Evolutionary conservation across 2,113 vertebrate species (phyloP), one percentile per base, ranked within the genome.

Genomic region (Sus scrofa): DNA sequence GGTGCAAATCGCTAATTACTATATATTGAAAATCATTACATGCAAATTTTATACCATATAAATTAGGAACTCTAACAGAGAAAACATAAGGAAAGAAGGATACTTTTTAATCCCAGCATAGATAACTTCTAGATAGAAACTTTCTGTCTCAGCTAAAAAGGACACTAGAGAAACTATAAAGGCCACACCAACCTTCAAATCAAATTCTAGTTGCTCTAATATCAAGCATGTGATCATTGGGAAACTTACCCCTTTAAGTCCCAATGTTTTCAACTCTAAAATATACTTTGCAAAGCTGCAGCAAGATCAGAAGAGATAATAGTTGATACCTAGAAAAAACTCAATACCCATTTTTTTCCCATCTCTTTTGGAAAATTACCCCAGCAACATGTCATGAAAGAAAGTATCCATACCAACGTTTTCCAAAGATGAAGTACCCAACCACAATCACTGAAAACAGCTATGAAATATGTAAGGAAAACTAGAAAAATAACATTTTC

Each of bases 111-210:
- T 73, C 7, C 1, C 22, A 88, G 30, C 1, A 79, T 2, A 67
- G 20, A 86, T 8, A 32, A 6, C n/a, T 12, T 75, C 32, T 79
- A 78, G 8, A 26, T 22, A 93, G 34, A 75, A 20, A 2, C 4
- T 83, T 75, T 84, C 39, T 82, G 15, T 37, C 50, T 74, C 58
- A 27, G 24, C 26, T 37, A 92, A n/a, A 75, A 3, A 85, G 52
- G 37, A 84, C 77, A 92, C 75, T 89, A 74, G 24, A 86, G 52
- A 93, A 87, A 83, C 22, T 94, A 18, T 34, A 70, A 86, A 94
- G 67, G 39, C 54, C 32, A 18, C 15, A 30, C 0, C 44, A 32
- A n/a, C 37, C 22, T 58, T 39, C 54, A 44, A 93, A 58, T 85
- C 50, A 93, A 95, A 95, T 93, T 84, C 30, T 16, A 85, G 13